Conservation (phyloP, 2,797 vertebrate species). For the Notolepis coatsorum region DNA sequence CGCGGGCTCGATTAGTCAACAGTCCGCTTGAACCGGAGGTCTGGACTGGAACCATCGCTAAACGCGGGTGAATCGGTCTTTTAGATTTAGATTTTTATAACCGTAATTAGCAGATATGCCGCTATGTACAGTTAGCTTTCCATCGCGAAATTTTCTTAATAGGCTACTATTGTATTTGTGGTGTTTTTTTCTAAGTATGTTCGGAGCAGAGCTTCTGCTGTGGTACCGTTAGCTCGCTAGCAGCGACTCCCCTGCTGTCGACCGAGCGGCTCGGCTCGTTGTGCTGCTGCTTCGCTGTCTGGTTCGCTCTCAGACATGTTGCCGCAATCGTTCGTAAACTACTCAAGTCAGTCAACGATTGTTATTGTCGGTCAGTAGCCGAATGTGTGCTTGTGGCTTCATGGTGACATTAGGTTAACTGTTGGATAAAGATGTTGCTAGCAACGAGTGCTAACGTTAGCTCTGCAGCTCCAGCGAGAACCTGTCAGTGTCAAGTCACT, state of each 20-base stretch:
- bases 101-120: neutral
- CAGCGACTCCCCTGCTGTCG: constrained; percentile 45
- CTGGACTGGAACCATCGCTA: constrained; percentile 27
- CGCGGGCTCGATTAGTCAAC: constrained; percentile 76
- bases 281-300: neutral
- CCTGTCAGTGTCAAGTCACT: constrained; percentile 42
- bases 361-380: neutral
- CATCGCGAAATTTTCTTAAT: neutral
- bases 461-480: constrained; percentile 60
- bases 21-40: constrained; percentile 41
- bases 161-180: neutral
- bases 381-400: constrained; percentile 1
- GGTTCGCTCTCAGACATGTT: constrained; percentile 1
- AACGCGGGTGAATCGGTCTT: neutral
- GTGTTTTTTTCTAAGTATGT: constrained; percentile 26
- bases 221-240: constrained; percentile 70
- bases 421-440: constrained; percentile 40
- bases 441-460: constrained; percentile 50
- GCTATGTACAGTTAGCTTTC: constrained; percentile 10
- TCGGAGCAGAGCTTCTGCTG: constrained; percentile 38
- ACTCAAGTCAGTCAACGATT: neutral
- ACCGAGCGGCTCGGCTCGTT: constrained; percentile 17
- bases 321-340: neutral
- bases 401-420: constrained; percentile 48
- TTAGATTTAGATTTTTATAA: neutral